Evolutionary conservation across 2,888 invertebrate genomes (phyloP), one percentile per base, ranked within the genome.

Genomic region (Cerceris ruficornis): DNA sequence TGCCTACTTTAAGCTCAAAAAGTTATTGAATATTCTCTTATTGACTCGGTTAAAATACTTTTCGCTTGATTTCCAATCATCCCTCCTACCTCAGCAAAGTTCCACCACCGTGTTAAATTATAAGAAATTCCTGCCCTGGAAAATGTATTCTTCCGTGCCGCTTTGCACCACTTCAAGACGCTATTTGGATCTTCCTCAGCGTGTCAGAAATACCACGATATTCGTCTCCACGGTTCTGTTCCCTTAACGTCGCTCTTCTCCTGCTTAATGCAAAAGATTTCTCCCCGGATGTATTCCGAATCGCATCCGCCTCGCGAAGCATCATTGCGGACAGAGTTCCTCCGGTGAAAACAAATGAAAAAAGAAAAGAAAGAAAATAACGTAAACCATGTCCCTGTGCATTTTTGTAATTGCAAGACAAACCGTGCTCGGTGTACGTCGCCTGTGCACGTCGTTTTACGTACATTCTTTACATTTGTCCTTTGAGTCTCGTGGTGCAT

Each of bases 321-420:
- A 11, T 46, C 55, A 17, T 28, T 11, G 55, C 55, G 55, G 17
- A 55, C 17, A 11, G 17, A 55, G 55, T 17, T 55, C 6, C 55
- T 17, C 11, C 17, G 17, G 8, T 46, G 28, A 28, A 28, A 28
- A 28, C 2, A 46, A 46, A 46, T 1, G 46, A 46, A 46, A 11
- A 46, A 46, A 11, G 5, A 8, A 28, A 13, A 13, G 17, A n/a
- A 17, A 55, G 13, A 17, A 54, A 54, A 55, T 55, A 17, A 55
- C 28, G 15, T 55, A 55, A 55, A 15, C 7, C 11, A 55, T 17
- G 55, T 17, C 50, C n/a, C n/a, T n/a, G 50, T n/a, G 41, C 1
- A 67, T 54, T 42, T 42, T 41, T 28, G 13, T 60, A 67, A 67
- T 61, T 67, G 58, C 55, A 28, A 39, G 65, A 46, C 42, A 41